phyloP scores from a whole-genome alignment of 2,797 vertebrate species.

The Thripadectes ignobilis region DNA sequence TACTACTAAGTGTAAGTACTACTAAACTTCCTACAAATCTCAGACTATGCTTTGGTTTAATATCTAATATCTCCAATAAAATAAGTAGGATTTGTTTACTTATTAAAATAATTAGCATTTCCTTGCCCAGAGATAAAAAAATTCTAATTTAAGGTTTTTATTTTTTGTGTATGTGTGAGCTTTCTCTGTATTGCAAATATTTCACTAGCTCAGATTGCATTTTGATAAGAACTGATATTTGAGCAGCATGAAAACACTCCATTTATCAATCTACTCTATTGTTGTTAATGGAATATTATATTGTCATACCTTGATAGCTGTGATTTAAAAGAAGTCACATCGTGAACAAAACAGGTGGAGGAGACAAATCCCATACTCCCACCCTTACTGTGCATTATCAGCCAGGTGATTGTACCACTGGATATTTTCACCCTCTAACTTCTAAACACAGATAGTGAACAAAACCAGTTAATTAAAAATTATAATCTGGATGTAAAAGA shows the following conservation, averaged over 20 bases:
- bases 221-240: not conserved
- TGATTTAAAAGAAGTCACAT: not conserved
- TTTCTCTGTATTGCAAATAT: not conserved
- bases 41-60: not conserved
- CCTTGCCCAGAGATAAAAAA: not conserved
- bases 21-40: not conserved
- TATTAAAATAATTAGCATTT: not conserved
- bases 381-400: not conserved
- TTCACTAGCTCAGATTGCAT: not conserved
- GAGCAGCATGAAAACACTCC: not conserved
- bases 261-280: not conserved
- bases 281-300: not conserved
- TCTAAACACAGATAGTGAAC: not conserved
- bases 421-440: not conserved
- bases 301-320: not conserved
- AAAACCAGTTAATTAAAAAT: not conserved
- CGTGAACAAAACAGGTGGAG: not conserved
- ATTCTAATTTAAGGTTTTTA: not conserved
- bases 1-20: not conserved
- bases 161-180: not conserved
- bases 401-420: not conserved
- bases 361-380: not conserved
- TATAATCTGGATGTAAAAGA: not conserved
- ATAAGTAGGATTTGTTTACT: not conserved
- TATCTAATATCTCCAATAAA: not conserved